Percentiles rank a stretch among this genome's conserved stretches.
phyloP scores from a whole-genome alignment of 1,140 invertebrate species.

The Colletes latitarsis region DNA sequence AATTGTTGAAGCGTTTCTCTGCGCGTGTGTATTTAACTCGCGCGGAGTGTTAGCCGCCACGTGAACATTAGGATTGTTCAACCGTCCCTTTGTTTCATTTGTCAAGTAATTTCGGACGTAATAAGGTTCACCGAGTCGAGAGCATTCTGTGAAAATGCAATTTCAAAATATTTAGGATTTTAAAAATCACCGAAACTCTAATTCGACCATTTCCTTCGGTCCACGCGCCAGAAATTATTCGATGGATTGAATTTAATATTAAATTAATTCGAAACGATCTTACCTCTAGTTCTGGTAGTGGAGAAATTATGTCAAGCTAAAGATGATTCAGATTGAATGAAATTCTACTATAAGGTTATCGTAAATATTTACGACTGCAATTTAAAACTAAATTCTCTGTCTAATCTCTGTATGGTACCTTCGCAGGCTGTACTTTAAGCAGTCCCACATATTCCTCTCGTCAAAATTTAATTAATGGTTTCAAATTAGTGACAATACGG shows the following conservation, averaged over 20 bases:
- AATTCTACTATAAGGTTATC: no score
- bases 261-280: no score
- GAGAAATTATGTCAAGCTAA: neutral
- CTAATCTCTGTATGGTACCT: no score
- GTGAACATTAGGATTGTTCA: neutral
- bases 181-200: neutral
- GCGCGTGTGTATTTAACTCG: neutral
- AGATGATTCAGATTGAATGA: no score
- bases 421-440: no score
- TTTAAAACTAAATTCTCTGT: neutral
- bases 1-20: conserved; percentile 17
- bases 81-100: neutral
- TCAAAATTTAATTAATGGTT: no score
- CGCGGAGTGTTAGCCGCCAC: neutral
- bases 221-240: no score
- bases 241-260: no score
- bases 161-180: neutral
- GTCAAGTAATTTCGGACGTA: neutral
- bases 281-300: no score
- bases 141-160: neutral
- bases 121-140: neutral
- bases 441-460: no score
- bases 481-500: no score
- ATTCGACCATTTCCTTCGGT: neutral
- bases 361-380: neutral